Conservation (phyloP, 2,888 invertebrate species). For the Chydorus sphaericus region DNA sequence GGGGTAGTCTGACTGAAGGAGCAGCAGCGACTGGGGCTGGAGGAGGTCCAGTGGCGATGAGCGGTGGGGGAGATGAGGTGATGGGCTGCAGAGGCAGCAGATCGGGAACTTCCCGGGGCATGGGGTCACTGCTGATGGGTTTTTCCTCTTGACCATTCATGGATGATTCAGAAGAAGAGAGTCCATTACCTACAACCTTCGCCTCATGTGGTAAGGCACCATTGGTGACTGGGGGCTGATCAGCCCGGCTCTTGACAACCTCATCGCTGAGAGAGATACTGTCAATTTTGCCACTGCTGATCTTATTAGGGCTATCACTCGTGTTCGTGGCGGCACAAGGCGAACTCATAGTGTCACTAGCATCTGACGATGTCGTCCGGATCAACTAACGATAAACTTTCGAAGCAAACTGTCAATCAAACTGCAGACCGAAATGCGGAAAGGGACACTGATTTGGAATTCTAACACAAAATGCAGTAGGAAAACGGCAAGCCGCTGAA, state of each 20-base stretch:
- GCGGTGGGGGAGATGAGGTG: conserved; percentile 19
- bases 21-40: conserved; percentile 20
- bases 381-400: no score
- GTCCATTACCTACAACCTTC: conserved; percentile 4
- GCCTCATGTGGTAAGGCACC: conserved; percentile 3
- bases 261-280: not conserved
- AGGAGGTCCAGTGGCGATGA: conserved; percentile 21
- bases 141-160: conserved; percentile 4
- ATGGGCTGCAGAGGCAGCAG: conserved; percentile 5
- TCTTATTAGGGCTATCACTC: not conserved
- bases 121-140: not conserved
- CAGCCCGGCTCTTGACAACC: not conserved
- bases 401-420: no score
- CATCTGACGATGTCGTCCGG: no score
- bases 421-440: no score
- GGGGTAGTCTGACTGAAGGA: conserved; percentile 15
- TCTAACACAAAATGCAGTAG: no score
- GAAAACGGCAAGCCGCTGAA: no score
- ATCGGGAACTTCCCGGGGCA: conserved; percentile 8
- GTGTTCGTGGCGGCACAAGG: not conserved
- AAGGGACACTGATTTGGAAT: no score
- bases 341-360: not conserved
- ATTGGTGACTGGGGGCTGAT: conserved; percentile 2
- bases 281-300: no score
- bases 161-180: conserved; percentile 1